Evolutionary conservation across 1,140 invertebrate genomes (phyloP), one percentile per base, ranked within the genome.

Genomic region (Spodoptera litura): DNA sequence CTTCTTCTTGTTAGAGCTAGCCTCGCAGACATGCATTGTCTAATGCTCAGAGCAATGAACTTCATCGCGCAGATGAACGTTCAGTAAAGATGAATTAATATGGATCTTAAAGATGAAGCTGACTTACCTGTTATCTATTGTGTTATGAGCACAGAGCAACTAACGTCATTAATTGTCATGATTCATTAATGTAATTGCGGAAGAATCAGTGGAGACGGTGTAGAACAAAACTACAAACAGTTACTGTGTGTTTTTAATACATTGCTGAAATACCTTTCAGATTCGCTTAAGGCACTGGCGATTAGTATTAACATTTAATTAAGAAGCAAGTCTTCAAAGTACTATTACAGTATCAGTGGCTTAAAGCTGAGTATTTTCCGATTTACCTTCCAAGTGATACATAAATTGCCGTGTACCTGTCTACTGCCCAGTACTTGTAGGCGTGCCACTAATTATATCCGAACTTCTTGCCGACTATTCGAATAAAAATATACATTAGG

Each of bases 401-500:
- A 70, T 70, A 31, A 53, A 53, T 52, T 52, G 53, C 66, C 49
- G 49, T 27, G 49, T 52, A 6, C 4, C 66, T 4, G 15, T 44
- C 9, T 35, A 31, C 35, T 15, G n/a, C 15, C 35, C 35, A 20
- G 52, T 27, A 20, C 25, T 52, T 13, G 6, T 64, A 49, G 52
- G 44, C 27, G 51, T 25, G 25, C 44, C 64, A 11, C 64, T 68
- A 70, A 70, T 70, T 70, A 70, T 31, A 70, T 31, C 20, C 49
- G 20, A 27, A 71, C 15, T 71, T 55, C 68, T 71, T 55, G 52
- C 52, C 51, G 53, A 71, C 53, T 52, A 70, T 53, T 27, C 12
- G 68, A 55, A 27, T 38, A 56, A 71, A 55, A 55, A 56, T 71
- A n/a, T 56, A 71, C 68, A 56, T 55, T 55, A 71, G 68, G 68